Evolutionary conservation across 2,113 vertebrate species (phyloP), one percentile per base, ranked within the genome.

Genomic region (Larimichthys polyactis): DNA sequence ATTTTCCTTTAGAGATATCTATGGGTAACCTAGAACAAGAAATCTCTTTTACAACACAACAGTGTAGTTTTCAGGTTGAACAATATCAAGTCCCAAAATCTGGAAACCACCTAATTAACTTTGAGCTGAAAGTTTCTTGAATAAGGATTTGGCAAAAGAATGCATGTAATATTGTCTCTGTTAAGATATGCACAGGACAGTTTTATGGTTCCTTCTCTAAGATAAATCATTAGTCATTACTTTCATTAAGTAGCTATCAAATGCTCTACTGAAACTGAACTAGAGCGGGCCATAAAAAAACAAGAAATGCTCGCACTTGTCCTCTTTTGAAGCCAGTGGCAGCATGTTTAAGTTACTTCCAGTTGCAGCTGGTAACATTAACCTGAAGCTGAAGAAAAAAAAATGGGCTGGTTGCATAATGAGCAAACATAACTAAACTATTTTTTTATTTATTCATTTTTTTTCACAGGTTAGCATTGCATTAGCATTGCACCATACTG

Each of bases 141-240:
- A 51, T 63, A 8, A 24, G 46, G 29, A 16, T 46, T 14, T 46
- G 3, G 3, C 14, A 46, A 4, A 46, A 2, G 36, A 51, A 54
- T 43, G 16, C 4, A 32, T 43, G 9, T 43, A 14, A 63, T 40
- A 24, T 44, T 24, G 36, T 40, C 27, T 64, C 48, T 43, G 48
- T 46, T 4, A 46, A 57, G 36, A 76, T 27, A 8, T 20, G 36
- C 4, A 22, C 24, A 3, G 8, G 40, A 59, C 54, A 36, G 40
- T 15, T 48, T 48, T 67, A 44, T 58, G 49, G 58, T 57, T 46
- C 16, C 32, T 9, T 44, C 40, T 17, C 22, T 76, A 52, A 58
- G 74, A 67, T 48, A 36, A 76, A 46, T 16, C n/a, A 55, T 65
- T 15, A 27, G 58, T 77, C 24, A 66, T 44, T 27, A 10, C 14